A percentile compares a stretch with the other conserved stretches of the same genome.
These are phyloP conservation scores for Steinernema scapterisci DNA, from an alignment of 2,888 invertebrate species.

Conservation along the genomic window DNA sequence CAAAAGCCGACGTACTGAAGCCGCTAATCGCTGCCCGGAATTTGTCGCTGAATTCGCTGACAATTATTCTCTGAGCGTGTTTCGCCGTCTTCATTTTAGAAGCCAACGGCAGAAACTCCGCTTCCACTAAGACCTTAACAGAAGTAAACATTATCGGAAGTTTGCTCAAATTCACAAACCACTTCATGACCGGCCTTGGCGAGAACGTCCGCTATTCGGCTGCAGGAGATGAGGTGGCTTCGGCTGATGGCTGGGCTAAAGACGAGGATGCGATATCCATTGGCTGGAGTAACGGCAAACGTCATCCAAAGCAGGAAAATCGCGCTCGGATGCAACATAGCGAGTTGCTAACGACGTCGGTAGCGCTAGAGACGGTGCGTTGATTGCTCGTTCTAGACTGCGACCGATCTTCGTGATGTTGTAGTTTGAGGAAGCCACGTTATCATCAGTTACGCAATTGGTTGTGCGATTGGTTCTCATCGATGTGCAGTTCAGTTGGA, in stretches of 20 bases:
- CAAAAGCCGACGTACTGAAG: neutral
- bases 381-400: no score
- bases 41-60: neutral
- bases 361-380: no score
- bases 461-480: no score
- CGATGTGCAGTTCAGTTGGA: no score
- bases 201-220: conserved; percentile 56
- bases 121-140: neutral
- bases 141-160: neutral
- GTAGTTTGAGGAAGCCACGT: no score
- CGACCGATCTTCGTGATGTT: no score
- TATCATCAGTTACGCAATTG: no score
- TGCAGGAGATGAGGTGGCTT: conserved; percentile 53
- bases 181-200: conserved; percentile 59
- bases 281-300: neutral
- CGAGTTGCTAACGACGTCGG: no score
- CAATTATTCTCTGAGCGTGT: conserved; percentile 28
- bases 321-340: no score
- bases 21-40: neutral
- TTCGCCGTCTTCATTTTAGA: conserved; percentile 27
- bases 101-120: neutral
- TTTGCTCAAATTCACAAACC: conserved; percentile 36
- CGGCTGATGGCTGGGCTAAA: conserved; percentile 41
- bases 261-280: conserved; percentile 29
- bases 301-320: no score